Conservation (phyloP, 1,140 invertebrate species). For the Acromyrmex echinatior region DNA sequence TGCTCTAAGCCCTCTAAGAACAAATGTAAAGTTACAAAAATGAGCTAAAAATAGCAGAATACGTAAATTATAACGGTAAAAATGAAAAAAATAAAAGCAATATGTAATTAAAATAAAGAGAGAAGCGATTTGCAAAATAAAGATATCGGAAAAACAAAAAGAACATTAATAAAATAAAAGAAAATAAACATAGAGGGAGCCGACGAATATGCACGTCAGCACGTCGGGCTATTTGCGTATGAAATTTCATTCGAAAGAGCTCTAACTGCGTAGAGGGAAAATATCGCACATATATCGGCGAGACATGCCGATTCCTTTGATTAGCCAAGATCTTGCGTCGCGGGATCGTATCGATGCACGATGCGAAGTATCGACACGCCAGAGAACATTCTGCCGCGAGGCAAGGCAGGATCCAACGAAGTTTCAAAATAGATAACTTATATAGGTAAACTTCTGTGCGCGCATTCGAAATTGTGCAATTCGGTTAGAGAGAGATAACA, state of each 20-base stretch:
- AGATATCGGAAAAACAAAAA: too few relatives aligned
- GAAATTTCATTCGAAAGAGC: neutral
- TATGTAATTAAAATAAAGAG: too few relatives aligned
- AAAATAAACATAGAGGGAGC: neutral
- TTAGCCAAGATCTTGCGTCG: neutral
- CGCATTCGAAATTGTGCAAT: conserved; percentile 45
- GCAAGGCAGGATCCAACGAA: neutral
- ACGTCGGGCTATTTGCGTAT: conserved; percentile 1
- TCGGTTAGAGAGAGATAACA: conserved; percentile 44
- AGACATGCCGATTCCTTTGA: neutral
- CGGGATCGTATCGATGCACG: neutral
- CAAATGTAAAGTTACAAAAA: too few relatives aligned
- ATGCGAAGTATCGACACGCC: neutral
- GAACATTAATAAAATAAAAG: too few relatives aligned
- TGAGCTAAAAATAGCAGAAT: too few relatives aligned
- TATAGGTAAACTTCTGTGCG: conserved; percentile 52
- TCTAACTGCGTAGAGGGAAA: neutral
- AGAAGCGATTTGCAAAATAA: too few relatives aligned
- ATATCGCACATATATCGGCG: neutral
- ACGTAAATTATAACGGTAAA: too few relatives aligned
- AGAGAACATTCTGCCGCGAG: neutral
- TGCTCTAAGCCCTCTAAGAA: too few relatives aligned
- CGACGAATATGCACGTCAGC: neutral
- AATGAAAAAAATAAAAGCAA: too few relatives aligned
- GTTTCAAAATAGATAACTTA: conserved; percentile 58